Evolutionary conservation across 2,113 vertebrate species (phyloP).

Genomic region (Rafetus swinhoei): DNA sequence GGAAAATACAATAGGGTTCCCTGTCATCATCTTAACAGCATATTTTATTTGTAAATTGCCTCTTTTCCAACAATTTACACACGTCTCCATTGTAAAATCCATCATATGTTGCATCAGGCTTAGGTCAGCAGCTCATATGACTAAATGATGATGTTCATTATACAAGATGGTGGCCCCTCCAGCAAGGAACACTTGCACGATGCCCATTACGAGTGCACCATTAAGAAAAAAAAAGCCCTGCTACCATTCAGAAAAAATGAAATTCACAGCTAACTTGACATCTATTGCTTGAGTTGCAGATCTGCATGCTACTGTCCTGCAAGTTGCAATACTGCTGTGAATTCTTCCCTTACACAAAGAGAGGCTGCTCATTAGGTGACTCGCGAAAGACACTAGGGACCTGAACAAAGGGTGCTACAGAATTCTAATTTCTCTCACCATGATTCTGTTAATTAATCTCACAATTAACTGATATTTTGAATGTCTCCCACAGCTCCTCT

Average conservation of each 20-base stretch:
- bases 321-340: neutral
- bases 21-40: neutral
- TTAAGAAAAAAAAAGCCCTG: neutral
- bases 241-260: neutral
- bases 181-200: neutral
- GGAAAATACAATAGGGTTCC: neutral
- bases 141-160: neutral
- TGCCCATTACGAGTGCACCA: neutral
- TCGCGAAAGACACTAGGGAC: neutral
- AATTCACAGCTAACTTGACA: neutral
- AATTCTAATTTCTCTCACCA: neutral
- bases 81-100: neutral
- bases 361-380: neutral
- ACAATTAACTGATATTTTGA: neutral
- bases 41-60: neutral
- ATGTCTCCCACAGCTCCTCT: neutral
- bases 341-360: neutral
- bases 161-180: neutral
- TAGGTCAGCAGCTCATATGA: neutral
- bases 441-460: neutral
- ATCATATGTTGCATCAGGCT: neutral
- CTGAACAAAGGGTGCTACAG: neutral
- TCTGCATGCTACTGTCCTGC: neutral
- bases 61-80: neutral
- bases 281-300: neutral